phyloP scores from a whole-genome alignment of 2,888 invertebrate genomes.

The Parnassius mnemosyne region DNA sequence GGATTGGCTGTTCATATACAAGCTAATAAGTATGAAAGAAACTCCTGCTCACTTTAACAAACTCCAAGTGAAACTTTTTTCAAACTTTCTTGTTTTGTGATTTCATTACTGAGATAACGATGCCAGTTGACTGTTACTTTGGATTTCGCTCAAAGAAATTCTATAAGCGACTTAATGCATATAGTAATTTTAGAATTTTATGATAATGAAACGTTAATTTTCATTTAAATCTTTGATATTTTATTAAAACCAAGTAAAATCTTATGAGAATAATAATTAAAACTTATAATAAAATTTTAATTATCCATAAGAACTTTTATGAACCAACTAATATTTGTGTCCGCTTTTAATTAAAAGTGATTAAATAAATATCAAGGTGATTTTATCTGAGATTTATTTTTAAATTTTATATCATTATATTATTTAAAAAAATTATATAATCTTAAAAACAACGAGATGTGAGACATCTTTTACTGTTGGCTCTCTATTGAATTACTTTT shows the following conservation, averaged over 20 bases:
- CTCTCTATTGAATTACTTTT: no score
- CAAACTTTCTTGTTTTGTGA: constrained; percentile 22
- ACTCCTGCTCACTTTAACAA: constrained; percentile 32
- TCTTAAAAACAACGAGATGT: no score
- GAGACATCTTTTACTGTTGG: no score
- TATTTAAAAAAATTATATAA: no score
- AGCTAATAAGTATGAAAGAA: constrained; percentile 39
- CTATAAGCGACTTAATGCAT: background rate
- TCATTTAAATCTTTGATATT: background rate
- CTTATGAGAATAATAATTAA: no score
- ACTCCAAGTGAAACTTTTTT: constrained; percentile 24
- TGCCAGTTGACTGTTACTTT: constrained; percentile 16
- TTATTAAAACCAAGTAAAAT: background rate
- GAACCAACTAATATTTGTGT: no score
- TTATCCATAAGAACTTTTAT: no score
- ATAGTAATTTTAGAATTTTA: background rate
- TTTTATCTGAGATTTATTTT: no score
- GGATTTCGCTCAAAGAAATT: constrained; percentile 6
- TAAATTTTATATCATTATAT: no score
- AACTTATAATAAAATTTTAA: no score
- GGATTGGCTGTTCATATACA: constrained; percentile 40
- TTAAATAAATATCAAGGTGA: no score
- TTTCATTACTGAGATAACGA: constrained; percentile 28
- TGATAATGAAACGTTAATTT: background rate
- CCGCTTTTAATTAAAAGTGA: no score